phyloP scores from a whole-genome alignment of 2,888 invertebrate genomes.

The Troglohyphantes excavatus region DNA sequence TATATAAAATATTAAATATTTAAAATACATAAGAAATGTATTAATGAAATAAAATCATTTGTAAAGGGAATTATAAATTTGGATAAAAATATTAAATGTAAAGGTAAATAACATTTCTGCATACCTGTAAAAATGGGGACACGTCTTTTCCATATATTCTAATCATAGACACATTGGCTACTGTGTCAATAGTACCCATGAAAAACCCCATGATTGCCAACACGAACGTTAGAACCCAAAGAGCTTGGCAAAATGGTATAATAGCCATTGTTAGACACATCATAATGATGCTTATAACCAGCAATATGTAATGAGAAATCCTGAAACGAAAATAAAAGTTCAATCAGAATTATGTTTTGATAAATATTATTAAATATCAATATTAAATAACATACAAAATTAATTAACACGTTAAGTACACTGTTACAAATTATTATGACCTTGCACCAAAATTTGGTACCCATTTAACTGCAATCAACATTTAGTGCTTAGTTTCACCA shows the following conservation, averaged over 20 bases:
- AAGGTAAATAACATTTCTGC: too few species aligned
- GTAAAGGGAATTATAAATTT: too few species aligned
- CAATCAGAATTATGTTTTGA: neutral
- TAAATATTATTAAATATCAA: neutral
- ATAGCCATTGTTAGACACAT: constrained; percentile 83
- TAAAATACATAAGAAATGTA: too few species aligned
- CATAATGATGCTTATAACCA: constrained; percentile 82
- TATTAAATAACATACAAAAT: too few species aligned
- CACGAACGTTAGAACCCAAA: constrained; percentile 81
- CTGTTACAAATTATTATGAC: too few species aligned
- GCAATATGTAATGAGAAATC: constrained; percentile 81
- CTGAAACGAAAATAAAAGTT: constrained; percentile 39
- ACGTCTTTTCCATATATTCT: constrained; percentile 83
- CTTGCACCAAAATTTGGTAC: too few species aligned
- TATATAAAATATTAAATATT: too few species aligned
- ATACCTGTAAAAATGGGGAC: constrained; percentile 84
- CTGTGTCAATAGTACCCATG: constrained; percentile 84
- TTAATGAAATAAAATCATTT: too few species aligned
- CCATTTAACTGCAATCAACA: too few species aligned
- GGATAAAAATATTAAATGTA: too few species aligned
- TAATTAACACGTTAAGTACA: too few species aligned
- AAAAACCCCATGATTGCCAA: constrained; percentile 84
- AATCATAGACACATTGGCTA: constrained; percentile 84
- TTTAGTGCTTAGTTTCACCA: too few species aligned
- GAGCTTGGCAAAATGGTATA: constrained; percentile 82